Conservation (phyloP, 2,113 vertebrate species). For the Nymphicus hollandicus region DNA sequence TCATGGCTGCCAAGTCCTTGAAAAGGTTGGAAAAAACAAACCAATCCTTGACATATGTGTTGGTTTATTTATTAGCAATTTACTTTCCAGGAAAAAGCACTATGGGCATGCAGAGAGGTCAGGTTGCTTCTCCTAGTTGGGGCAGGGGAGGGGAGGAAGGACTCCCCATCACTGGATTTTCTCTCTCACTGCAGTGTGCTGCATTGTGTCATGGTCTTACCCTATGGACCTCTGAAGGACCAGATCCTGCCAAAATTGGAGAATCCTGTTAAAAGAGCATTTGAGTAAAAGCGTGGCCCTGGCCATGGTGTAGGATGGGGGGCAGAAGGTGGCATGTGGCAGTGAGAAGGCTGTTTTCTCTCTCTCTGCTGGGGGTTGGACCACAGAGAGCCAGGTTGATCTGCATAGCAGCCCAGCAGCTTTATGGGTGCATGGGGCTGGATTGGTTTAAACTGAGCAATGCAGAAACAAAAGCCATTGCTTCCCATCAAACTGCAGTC, state of each 20-base stretch:
- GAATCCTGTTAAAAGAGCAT: not conserved
- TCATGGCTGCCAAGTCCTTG: not conserved
- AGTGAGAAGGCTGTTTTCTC: not conserved
- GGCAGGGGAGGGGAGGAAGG: not conserved
- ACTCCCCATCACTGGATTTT: not conserved
- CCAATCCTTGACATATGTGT: not conserved
- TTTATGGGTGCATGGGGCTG: not conserved
- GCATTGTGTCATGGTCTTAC: not conserved
- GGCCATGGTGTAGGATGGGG: fast-evolving
- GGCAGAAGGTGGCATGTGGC: fast-evolving
- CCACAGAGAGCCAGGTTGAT: fast-evolving
- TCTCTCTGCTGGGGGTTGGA: not conserved
- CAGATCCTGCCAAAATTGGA: not conserved
- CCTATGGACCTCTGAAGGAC: not conserved
- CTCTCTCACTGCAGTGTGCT: not conserved
- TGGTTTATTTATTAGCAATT: not conserved
- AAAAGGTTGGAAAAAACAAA: not conserved
- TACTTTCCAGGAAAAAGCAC: not conserved
- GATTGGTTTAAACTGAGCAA: not conserved
- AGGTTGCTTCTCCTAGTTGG: not conserved
- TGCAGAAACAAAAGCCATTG: not conserved
- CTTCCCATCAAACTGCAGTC: not conserved
- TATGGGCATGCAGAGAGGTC: not conserved
- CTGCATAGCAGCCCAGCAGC: not conserved
- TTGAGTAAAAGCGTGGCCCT: not conserved